Conservation (phyloP, 2,888 invertebrate species). For the Microdon myrmicae region DNA sequence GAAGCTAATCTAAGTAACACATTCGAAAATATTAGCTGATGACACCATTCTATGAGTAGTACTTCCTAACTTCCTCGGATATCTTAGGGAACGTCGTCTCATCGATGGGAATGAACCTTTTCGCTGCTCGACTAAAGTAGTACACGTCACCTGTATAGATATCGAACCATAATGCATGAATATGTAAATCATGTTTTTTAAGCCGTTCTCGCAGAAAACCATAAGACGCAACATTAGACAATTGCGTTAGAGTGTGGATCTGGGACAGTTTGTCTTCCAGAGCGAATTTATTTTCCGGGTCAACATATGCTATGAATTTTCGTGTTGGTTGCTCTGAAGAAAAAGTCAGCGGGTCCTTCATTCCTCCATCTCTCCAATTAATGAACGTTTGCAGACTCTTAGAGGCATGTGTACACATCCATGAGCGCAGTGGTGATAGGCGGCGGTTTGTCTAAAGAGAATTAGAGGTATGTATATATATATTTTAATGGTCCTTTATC, state of each 20-base stretch:
- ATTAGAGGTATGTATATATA: too few species aligned
- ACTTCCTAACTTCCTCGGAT: slow-evolving; percentile 79
- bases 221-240: slow-evolving; percentile 93
- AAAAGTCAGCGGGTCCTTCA: slow-evolving; percentile 81
- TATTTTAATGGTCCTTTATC: slow-evolving; percentile 59
- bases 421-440: slow-evolving; percentile 88
- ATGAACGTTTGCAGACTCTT: slow-evolving; percentile 86
- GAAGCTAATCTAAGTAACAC: too few species aligned
- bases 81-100: slow-evolving; percentile 81
- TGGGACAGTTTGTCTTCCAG: slow-evolving; percentile 94
- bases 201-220: slow-evolving; percentile 86
- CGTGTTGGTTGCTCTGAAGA: slow-evolving; percentile 87
- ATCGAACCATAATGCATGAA: slow-evolving; percentile 97
- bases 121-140: slow-evolving; percentile 89
- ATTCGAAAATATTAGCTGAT: too few species aligned
- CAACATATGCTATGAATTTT: slow-evolving; percentile 93
- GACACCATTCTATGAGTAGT: slow-evolving; percentile 83
- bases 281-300: slow-evolving; percentile 88
- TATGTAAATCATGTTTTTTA: slow-evolving; percentile 82
- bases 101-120: slow-evolving; percentile 86
- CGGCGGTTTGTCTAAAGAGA: slow-evolving; percentile 73
- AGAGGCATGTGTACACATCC: slow-evolving; percentile 89
- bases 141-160: slow-evolving; percentile 96
- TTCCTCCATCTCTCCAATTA: slow-evolving; percentile 71
- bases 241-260: slow-evolving; percentile 91